Conservation (phyloP, 2,113 vertebrate genomes). For the Mustela nigripes region DNA sequence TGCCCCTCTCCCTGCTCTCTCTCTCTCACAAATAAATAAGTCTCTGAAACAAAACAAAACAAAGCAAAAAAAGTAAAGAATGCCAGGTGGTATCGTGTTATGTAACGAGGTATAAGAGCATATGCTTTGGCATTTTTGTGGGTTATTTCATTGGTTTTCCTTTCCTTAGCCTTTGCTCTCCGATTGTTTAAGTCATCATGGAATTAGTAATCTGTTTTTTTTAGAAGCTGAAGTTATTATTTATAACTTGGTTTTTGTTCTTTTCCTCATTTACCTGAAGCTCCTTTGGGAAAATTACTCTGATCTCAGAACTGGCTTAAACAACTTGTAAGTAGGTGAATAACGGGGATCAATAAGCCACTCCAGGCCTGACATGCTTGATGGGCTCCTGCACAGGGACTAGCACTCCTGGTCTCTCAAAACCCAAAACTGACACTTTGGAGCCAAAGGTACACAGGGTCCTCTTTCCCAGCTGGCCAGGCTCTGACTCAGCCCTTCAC, state of each 20-base stretch:
- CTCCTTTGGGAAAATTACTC: conserved; percentile 53
- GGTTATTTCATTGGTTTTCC: conserved; percentile 26
- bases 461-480: not conserved
- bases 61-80: conserved; percentile 1
- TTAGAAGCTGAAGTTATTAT: conserved; percentile 53
- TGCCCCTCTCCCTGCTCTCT: too few relatives aligned
- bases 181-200: not conserved
- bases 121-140: not conserved
- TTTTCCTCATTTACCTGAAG: conserved; percentile 46
- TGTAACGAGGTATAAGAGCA: not conserved
- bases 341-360: not conserved
- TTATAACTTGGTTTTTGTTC: conserved; percentile 28
- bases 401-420: not conserved
- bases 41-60: not conserved
- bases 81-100: not conserved
- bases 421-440: not conserved
- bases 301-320: conserved; percentile 37
- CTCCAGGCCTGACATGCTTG: not conserved
- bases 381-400: not conserved
- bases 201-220: conserved; percentile 42
- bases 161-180: not conserved
- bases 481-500: not conserved
- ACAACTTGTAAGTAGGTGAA: not conserved
- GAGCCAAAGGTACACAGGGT: not conserved
- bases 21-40: not conserved